phyloP scores from a whole-genome alignment of 2,797 vertebrate genomes.

The Diplodus sargus region DNA sequence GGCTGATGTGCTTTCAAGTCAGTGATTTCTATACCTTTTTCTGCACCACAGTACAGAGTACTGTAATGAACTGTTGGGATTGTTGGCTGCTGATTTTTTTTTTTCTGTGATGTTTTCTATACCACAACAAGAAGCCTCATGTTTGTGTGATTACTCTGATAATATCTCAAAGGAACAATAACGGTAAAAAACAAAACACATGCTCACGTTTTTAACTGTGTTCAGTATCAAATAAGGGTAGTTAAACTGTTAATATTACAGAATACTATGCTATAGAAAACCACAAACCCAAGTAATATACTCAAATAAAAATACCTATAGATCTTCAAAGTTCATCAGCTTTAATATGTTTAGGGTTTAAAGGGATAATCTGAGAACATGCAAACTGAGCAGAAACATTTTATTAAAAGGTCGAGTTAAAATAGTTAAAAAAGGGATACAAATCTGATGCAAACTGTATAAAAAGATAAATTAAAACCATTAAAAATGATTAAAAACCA shows the following conservation, averaged over 20 bases:
- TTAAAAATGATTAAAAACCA: conserved; percentile 11
- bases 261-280: background rate
- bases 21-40: conserved; percentile 4
- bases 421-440: background rate
- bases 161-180: background rate
- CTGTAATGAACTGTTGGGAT: background rate
- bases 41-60: conserved; percentile 8
- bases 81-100: background rate
- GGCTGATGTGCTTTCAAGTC: conserved; percentile 8
- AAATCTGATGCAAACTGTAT: conserved; percentile 10
- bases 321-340: background rate
- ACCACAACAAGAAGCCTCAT: background rate
- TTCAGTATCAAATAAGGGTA: background rate
- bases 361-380: background rate
- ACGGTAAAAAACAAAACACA: background rate
- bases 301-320: background rate
- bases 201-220: background rate
- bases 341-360: background rate
- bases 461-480: conserved; percentile 22
- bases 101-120: background rate
- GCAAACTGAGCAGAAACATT: background rate
- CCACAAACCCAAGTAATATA: background rate
- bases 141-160: background rate
- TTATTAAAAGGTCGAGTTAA: conserved; percentile 22
- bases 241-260: background rate